Evolutionary conservation across 1,140 invertebrate genomes (phyloP).

Genomic region (Trinorchestia longiramus): DNA sequence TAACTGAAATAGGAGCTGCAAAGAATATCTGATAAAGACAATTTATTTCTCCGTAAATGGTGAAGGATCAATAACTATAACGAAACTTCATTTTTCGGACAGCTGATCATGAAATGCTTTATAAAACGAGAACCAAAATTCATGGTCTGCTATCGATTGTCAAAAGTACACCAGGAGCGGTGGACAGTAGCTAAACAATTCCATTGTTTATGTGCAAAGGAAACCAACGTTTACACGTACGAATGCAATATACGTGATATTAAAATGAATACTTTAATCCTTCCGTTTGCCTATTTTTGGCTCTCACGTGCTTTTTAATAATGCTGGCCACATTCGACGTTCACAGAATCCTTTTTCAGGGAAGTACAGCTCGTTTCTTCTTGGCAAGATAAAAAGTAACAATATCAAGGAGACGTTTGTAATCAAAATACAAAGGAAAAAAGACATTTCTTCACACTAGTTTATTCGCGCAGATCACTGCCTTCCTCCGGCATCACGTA

Average conservation of each 20-base stretch:
- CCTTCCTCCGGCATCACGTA: not conserved
- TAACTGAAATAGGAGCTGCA: no score
- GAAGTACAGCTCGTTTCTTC: not conserved
- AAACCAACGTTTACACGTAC: not conserved
- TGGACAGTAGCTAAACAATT: no score
- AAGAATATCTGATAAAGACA: no score
- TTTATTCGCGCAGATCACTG: constrained; percentile 18
- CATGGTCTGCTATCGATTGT: no score
- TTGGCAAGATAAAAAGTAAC: not conserved
- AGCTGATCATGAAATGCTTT: no score
- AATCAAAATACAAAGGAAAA: not conserved
- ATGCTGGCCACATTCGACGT: not conserved
- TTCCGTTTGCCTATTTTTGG: not conserved
- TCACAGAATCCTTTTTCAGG: not conserved
- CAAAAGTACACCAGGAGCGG: no score
- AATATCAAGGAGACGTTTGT: not conserved
- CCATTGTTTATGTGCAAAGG: not conserved
- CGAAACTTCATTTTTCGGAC: no score
- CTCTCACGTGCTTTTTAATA: not conserved
- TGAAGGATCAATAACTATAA: no score
- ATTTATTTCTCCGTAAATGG: no score
- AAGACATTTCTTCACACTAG: not conserved
- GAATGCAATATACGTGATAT: not conserved
- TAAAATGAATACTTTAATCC: not conserved
- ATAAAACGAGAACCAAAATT: no score